Percentiles rank a stretch among this genome's conserved stretches.
Evolutionary conservation across 2,113 vertebrate species (phyloP).

Genomic region (Xenopus tropicalis): UCB_Xtro_10.0 CM004448.2:46719001-46719500

Average conservation of each 20-base stretch:
- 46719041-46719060: slow-evolving; percentile 60
- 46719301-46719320: slow-evolving; percentile 63
- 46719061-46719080: slow-evolving; percentile 71
- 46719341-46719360: slow-evolving; percentile 67
- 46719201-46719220: slow-evolving; percentile 16
- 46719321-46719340: slow-evolving; percentile 79
- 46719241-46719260: slow-evolving; percentile 60
- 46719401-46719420: slow-evolving; percentile 59
- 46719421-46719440: slow-evolving; percentile 61
- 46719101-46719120: slow-evolving; percentile 85
- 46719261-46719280: slow-evolving; percentile 56
- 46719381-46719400: slow-evolving; percentile 54
- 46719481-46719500: slow-evolving; percentile 47
- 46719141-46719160: slow-evolving; percentile 65
- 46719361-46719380: slow-evolving; percentile 66
- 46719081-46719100: slow-evolving; percentile 85
- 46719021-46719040: slow-evolving; percentile 68
- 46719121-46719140: slow-evolving; percentile 73
- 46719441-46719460: slow-evolving; percentile 64
- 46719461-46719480: slow-evolving; percentile 67
- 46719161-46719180: slow-evolving; percentile 60
- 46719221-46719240: slow-evolving; percentile 60
- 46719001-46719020: slow-evolving; percentile 58
- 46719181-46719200: slow-evolving; percentile 21
- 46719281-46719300: slow-evolving; percentile 69